Percentiles rank a stretch among this genome's conserved stretches.
These are phyloP conservation scores for Nymphalis urticae DNA, from an alignment of 2,888 invertebrate species.

Conservation along the genomic window DNA sequence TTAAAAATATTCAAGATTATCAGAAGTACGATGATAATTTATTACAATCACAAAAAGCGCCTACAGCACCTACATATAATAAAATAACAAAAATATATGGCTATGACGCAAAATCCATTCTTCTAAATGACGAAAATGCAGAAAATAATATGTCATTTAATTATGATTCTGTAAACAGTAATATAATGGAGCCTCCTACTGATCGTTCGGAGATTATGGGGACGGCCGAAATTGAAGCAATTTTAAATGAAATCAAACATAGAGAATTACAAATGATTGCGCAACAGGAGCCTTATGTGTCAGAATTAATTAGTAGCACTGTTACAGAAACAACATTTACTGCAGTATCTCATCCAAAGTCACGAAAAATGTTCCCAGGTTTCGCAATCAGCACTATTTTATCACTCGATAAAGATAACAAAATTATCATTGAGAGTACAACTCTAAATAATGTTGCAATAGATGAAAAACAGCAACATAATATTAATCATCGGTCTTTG, in stretches of 20 bases:
- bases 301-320: conserved; percentile 49
- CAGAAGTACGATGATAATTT: not conserved
- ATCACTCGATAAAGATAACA: conserved; percentile 30
- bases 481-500: conserved; percentile 46
- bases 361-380: conserved; percentile 34
- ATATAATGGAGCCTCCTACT: conserved; percentile 14
- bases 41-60: not conserved
- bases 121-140: not conserved
- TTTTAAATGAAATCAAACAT: conserved; percentile 58
- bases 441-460: conserved; percentile 7
- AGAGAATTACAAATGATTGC: conserved; percentile 51
- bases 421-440: conserved; percentile 9
- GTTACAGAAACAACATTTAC: conserved; percentile 53
- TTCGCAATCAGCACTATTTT: conserved; percentile 37
- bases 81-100: conserved; percentile 2
- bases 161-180: conserved; percentile 1
- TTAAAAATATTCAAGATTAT: conserved; percentile 12
- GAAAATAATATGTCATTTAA: not conserved
- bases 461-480: conserved; percentile 34
- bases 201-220: conserved; percentile 30
- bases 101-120: not conserved
- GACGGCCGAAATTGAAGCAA: conserved; percentile 55
- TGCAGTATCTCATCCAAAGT: conserved; percentile 43
- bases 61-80: not conserved
- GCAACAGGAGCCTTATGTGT: conserved; percentile 47